Conservation (phyloP, 2,797 vertebrate species). For the Pelodytes ibericus region DNA sequence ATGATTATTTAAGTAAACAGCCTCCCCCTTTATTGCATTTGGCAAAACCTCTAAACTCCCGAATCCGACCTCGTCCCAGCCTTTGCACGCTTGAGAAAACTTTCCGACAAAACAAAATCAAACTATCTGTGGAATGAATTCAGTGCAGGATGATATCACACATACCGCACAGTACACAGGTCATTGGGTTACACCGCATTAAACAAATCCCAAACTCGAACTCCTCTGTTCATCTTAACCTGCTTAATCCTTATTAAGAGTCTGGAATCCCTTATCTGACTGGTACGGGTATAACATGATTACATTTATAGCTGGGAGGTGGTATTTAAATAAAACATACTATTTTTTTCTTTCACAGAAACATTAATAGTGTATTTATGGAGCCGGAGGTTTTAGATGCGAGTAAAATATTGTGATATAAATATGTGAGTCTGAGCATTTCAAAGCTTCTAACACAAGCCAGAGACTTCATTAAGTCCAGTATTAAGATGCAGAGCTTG, state of each 20-base stretch:
- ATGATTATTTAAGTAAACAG: slow-evolving; percentile 13
- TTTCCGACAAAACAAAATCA: slow-evolving; percentile 9
- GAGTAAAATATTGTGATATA: slow-evolving; percentile 37
- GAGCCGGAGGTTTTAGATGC: slow-evolving; percentile 30
- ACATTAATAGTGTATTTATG: slow-evolving; percentile 52
- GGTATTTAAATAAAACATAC: slow-evolving; percentile 42
- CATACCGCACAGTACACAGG: slow-evolving; percentile 1
- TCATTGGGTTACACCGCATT: slow-evolving; percentile 18
- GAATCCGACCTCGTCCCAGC: background rate
- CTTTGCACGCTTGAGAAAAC: background rate
- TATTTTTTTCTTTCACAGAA: slow-evolving; percentile 26
- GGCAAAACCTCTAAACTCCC: background rate
- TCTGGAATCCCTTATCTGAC: slow-evolving; percentile 32
- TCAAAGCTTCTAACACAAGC: slow-evolving; percentile 34
- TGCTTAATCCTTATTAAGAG: slow-evolving; percentile 35
- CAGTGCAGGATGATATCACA: slow-evolving; percentile 11
- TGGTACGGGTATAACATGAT: slow-evolving; percentile 39
- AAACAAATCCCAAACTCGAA: slow-evolving; percentile 13
- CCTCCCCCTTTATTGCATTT: background rate
- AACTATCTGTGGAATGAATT: slow-evolving; percentile 8
- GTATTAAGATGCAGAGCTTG: slow-evolving; percentile 52
- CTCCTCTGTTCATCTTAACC: slow-evolving; percentile 17
- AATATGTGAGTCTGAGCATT: slow-evolving; percentile 49
- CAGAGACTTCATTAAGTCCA: slow-evolving; percentile 53
- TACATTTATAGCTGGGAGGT: slow-evolving; percentile 41